These are phyloP conservation scores for Gymnoscopelus braueri DNA, from an alignment of 2,797 vertebrate genomes.

Conservation along the genomic window DNA sequence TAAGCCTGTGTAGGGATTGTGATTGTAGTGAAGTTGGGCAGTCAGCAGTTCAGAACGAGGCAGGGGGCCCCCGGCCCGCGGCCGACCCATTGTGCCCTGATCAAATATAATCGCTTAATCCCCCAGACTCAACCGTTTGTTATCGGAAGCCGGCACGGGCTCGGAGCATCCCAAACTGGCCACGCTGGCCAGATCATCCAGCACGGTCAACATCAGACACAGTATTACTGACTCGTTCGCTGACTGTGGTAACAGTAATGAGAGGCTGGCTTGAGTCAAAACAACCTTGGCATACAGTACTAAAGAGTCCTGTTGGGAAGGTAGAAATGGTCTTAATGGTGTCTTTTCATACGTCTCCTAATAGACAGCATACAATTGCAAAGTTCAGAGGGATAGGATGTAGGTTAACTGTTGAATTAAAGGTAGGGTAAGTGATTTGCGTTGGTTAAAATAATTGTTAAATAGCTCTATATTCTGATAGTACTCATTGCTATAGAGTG, in stretches of 20 bases:
- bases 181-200: constrained; percentile 10
- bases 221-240: constrained; percentile 24
- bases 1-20: constrained; percentile 43
- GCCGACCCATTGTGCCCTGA: constrained; percentile 67
- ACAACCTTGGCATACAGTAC: background rate
- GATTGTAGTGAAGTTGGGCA: constrained; percentile 65
- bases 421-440: too few species aligned
- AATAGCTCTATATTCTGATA: too few species aligned
- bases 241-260: constrained; percentile 26
- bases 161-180: constrained; percentile 36
- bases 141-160: constrained; percentile 61
- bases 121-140: constrained; percentile 71
- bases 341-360: too few species aligned
- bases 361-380: too few species aligned
- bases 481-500: too few species aligned
- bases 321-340: too few species aligned
- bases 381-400: too few species aligned
- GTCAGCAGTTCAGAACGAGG: constrained; percentile 75
- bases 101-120: constrained; percentile 80
- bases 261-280: background rate
- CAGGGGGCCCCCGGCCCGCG: constrained; percentile 65
- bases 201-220: background rate
- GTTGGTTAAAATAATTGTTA: too few species aligned
- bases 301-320: too few species aligned
- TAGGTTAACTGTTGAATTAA: too few species aligned